phyloP scores from a whole-genome alignment of 2,888 invertebrate species.

The Leucoptera coffeella region DNA sequence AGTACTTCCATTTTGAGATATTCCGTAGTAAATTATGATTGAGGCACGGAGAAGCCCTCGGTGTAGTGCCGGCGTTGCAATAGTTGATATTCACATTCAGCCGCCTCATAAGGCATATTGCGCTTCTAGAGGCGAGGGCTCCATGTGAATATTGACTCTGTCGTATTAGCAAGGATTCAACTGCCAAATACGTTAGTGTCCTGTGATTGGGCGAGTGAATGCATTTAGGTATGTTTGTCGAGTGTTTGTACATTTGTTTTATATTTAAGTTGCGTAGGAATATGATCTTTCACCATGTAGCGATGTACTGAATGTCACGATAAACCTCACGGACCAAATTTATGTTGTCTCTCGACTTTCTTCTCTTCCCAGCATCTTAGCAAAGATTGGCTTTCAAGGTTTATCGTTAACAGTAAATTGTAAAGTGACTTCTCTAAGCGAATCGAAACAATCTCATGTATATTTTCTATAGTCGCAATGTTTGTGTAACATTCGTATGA shows the following conservation, averaged over 20 bases:
- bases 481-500: conserved; percentile 43
- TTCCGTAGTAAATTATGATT: conserved; percentile 40
- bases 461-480: conserved; percentile 40
- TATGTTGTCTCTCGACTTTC: no score
- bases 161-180: conserved; percentile 21
- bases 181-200: conserved; percentile 38
- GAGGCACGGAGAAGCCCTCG: conserved; percentile 30
- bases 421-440: no score
- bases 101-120: conserved; percentile 6
- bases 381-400: no score
- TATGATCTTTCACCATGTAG: no score
- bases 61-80: conserved; percentile 24
- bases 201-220: conserved; percentile 8
- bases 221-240: no score
- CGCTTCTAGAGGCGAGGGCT: conserved; percentile 11
- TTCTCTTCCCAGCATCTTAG: no score
- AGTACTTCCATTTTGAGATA: conserved; percentile 51
- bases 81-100: conserved; percentile 29
- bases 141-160: conserved; percentile 34
- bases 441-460: no score
- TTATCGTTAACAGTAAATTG: no score
- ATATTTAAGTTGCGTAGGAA: no score
- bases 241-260: no score
- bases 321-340: no score
- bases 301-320: no score